Evolutionary conservation across 2,888 invertebrate genomes (phyloP), one percentile per base, ranked within the genome.

Genomic region (Dascillus cervinus): DNA sequence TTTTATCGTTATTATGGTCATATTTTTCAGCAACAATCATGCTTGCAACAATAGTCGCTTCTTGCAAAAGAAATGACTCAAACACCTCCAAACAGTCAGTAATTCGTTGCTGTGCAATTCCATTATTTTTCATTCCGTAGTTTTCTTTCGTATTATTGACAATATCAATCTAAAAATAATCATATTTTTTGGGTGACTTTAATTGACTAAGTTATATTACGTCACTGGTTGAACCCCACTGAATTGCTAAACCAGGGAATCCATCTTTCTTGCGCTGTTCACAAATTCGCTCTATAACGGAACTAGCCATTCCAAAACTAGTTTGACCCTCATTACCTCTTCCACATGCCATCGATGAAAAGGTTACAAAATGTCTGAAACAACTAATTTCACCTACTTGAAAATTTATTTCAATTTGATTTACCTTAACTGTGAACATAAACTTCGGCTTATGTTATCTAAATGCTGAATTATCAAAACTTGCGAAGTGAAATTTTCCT

Each of bases 161-260:
- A 4, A 82, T 65, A 19, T 83, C 84, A 9, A 72, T 79, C 60
- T 62, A n/a, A n/a, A n/a, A n/a, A n/a, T n/a, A n/a, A n/a, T n/a
- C n/a, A n/a, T n/a, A n/a, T n/a, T n/a, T n/a, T n/a, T n/a, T n/a
- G n/a, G n/a, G n/a, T n/a, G n/a, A 23, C n/a, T 20, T 51, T 82
- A 81, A n/a, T n/a, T n/a, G n/a, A n/a, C n/a, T n/a, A n/a, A n/a
- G n/a, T n/a, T n/a, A n/a, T 21, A 51, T 82, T 31, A 84, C 85
- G 62, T 94, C 91, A 29, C 90, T 94, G 29, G 94, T 75, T 19
- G 90, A 91, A 19, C 94, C 92, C 91, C 92, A 94, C 59, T 94
- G 88, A 5, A 94, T 77, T 2, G 91, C 91, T 36, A 88, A 62
- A 0, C 74, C 91, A 1, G 88, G 86, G 0, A 80, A 69, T 0